Conservation (phyloP, 2,888 invertebrate genomes). For the Ischnura elegans region DNA sequence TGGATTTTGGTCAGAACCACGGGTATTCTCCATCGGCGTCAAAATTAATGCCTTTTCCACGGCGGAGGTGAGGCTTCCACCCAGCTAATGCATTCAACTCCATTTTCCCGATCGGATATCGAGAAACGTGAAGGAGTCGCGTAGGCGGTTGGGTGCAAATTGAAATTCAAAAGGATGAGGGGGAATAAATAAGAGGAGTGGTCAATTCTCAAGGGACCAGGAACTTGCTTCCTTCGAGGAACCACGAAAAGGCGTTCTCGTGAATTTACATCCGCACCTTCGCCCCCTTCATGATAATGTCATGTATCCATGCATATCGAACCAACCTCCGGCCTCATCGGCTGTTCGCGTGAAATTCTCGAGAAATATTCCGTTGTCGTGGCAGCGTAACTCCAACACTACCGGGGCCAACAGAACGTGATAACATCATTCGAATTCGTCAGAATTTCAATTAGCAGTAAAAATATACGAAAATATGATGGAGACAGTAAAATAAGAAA, state of each 20-base stretch:
- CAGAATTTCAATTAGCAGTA: no score
- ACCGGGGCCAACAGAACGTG: no score
- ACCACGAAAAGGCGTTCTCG: background rate
- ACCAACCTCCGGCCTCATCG: background rate
- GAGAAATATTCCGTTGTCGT: no score
- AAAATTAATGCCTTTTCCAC: background rate
- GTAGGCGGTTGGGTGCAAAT: conserved; percentile 20
- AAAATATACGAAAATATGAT: no score
- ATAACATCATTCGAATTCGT: no score
- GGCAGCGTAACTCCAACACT: no score
- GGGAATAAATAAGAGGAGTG: conserved; percentile 39
- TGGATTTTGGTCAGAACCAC: background rate
- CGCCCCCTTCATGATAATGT: background rate
- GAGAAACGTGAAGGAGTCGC: background rate
- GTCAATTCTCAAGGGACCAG: conserved; percentile 47
- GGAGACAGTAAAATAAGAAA: no score
- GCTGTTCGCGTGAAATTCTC: background rate
- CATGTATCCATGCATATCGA: background rate
- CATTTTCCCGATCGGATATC: background rate
- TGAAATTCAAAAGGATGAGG: conserved; percentile 59
- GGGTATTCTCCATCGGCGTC: background rate
- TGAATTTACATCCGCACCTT: conserved; percentile 9
- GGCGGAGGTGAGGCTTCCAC: background rate
- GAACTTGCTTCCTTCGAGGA: background rate
- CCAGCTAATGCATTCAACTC: background rate